Base-by-base conservation (phyloP, 2,113 vertebrate species). In the Hyperopisus bebe region DNA sequence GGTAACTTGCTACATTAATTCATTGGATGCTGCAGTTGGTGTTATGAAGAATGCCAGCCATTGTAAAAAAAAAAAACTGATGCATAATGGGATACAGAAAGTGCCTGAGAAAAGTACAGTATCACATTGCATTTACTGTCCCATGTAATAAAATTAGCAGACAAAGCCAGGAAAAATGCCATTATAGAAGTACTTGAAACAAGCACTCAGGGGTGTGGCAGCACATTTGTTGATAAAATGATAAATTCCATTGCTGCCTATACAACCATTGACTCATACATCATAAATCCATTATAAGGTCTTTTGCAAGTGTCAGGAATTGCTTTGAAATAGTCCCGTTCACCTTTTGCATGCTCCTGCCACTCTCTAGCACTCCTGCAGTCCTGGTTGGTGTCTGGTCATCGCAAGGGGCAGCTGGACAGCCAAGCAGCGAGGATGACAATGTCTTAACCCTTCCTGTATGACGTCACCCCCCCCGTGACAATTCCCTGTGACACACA, bases 401-500 rank as follows among this genome's bases (percentile, higher is more conserved):
- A 80, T 19, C 6, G 15, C 31, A 42, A 42, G 74, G 35, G 35
- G 82, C 39, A 47, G 46, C 46, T n/a, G 39, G 46, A 85, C 24
- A 48, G 21, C 47, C 47, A 48, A 44, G 10, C 42, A 15, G 11
- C 44, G 46, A 24, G 8, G 83, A 86, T 86, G 47, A 86, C 44
- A 46, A 27, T 86, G 46, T 86, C 19, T 86, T 86, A 13, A 27
- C 83, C 47, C 83, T 48, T 86, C 83, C 19, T 86, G 46, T 27
- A 50, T 86, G 83, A 86, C 83, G 44, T 85, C 47, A 3, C 82
- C 82, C 39, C 4, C 44, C 55, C 5, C 19, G 1, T 27, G 46
- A 85, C 83, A 85, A 85, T 50, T 85, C 83, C 46, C 46, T 13
- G 44, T 85, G 83, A 85, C 83, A 85, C 13, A 15, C 83, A n/a